Conservation (phyloP, 2,888 invertebrate species). For the Calameuta filiformis region DNA sequence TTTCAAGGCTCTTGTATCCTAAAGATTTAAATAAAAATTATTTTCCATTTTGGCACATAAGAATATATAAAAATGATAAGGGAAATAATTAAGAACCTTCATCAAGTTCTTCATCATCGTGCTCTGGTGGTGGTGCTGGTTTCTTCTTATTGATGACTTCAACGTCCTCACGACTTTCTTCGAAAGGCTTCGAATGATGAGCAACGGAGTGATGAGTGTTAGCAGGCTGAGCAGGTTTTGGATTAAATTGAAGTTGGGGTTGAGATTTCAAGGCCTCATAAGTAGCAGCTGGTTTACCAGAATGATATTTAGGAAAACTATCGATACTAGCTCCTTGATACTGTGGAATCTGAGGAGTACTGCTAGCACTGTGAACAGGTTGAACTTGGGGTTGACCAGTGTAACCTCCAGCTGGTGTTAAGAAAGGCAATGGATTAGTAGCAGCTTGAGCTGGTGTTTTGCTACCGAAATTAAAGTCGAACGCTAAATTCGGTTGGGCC, state of each 20-base stretch:
- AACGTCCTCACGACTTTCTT: slow-evolving; percentile 52
- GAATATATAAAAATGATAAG: not conserved
- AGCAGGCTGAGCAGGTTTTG: slow-evolving; percentile 16
- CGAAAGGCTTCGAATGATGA: slow-evolving; percentile 32
- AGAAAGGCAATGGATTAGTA: slow-evolving; percentile 31
- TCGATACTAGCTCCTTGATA: slow-evolving; percentile 43
- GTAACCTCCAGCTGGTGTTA: slow-evolving; percentile 22
- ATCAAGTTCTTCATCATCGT: slow-evolving; percentile 32
- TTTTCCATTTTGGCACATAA: not conserved
- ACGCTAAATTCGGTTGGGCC: slow-evolving; percentile 35
- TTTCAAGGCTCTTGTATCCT: slow-evolving; percentile 28
- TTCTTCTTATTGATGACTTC: slow-evolving; percentile 55
- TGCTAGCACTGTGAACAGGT: slow-evolving; percentile 40
- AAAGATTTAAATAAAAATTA: not conserved
- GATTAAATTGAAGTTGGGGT: slow-evolving; percentile 53
- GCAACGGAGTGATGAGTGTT: slow-evolving; percentile 3
- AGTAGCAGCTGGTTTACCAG: slow-evolving; percentile 24
- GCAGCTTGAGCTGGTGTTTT: slow-evolving; percentile 22
- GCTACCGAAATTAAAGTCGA: slow-evolving; percentile 21
- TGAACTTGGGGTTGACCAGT: slow-evolving; percentile 35
- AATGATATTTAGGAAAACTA: slow-evolving; percentile 22
- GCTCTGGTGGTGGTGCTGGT: slow-evolving; percentile 38
- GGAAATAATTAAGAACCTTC: not conserved
- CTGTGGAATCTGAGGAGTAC: slow-evolving; percentile 39
- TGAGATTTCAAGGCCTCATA: slow-evolving; percentile 54